Evolutionary conservation across 1,140 invertebrate species (phyloP), one percentile per base, ranked within the genome.

Genomic region (Achatina immaculata): DNA sequence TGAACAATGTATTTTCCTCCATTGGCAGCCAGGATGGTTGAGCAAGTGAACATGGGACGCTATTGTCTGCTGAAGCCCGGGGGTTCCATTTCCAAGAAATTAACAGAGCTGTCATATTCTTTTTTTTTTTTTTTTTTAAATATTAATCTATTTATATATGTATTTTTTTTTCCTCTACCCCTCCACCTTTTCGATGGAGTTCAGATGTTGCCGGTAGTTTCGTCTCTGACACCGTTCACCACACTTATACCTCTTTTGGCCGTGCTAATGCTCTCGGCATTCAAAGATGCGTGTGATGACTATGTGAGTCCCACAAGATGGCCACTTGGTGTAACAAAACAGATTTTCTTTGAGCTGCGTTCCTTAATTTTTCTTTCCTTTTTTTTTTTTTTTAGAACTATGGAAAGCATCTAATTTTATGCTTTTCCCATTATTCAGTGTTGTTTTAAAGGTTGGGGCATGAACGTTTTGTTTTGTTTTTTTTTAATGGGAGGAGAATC

Each of bases 211-310:
- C 98, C 98, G 85, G 95, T 96, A 87, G 99, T 99, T 90, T 98
- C 97, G 69, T 99, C 98, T 85, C 93, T 99, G 84, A 99, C 97
- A 69, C 98, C 97, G 55, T 95, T 99, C 88, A 99, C 98, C 77
- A 99, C 98, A 81, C 95, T 97, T 76, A 96, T 99, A 90, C 98
- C 98, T 81, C 94, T 99, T 83, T 96, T 99, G 85, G 96, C 97
- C 82, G 98, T 99, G 84, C 94, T 99, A 51, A 94, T 95, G 36
- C 94, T 99, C 85, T 99, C 97, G 86, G 98, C 97, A 83, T 94
- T 98, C 85, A 99, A 99, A 93, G 98, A 99, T 94, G 97, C 96
- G 88, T 98, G 99, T 90, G 98, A 99, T 94, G 98, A 99, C 92
- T 96, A 97, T 93, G 97, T 99, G 93, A 96, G 96, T 95, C 42